Base-by-base conservation (phyloP, 2,797 vertebrate species). In the Naso thynnoides region DNA sequence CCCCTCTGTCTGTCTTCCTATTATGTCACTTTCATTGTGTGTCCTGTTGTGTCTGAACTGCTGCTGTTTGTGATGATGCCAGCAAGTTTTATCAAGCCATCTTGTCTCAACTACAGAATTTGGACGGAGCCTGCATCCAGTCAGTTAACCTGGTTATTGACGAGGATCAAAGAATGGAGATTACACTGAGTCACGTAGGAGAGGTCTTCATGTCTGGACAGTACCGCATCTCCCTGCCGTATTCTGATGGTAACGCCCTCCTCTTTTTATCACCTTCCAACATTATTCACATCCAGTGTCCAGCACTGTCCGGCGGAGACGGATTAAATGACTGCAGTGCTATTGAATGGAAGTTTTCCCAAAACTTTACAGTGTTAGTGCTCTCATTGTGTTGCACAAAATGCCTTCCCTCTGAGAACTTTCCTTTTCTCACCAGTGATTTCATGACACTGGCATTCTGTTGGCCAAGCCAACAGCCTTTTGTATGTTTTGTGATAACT, bases 81-180 rank as follows among this genome's bases (percentile, higher is more conserved):
- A 10, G 6, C 13, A 0, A 2, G 6, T 15, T 58, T 80, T 55
- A 82, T 83, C 63, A 36, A 63, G 23, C 41, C 29, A 47, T 86
- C 55, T 90, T 8, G 81, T 88, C 67, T 92, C 49, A 16, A 70
- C 82, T 93, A 66, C 88, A 99, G 98, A 97, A 98, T 90, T 91
- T 97, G 76, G 97, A 99, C 39, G 96, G 97, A 24, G 92, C 96
- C 29, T 99, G 98, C 86, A 96, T 99, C 91, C 97, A 98, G 54
- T 99, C 97, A 26, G 89, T 99, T 49, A 97, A 91, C 73, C 91
- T 99, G 84, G 91, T 98, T 52, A 81, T 98, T 63, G 95, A 97
- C 61, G 97, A 99, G 84, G 96, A 99, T 86, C 94, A 94, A 72
- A 96, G 92, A 86, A 96, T 92, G n/a, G 97, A 98, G 94, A 95